These are phyloP conservation scores for Dipodomys merriami DNA, from an alignment of 2,113 vertebrate species.

Conservation along the genomic window DNA sequence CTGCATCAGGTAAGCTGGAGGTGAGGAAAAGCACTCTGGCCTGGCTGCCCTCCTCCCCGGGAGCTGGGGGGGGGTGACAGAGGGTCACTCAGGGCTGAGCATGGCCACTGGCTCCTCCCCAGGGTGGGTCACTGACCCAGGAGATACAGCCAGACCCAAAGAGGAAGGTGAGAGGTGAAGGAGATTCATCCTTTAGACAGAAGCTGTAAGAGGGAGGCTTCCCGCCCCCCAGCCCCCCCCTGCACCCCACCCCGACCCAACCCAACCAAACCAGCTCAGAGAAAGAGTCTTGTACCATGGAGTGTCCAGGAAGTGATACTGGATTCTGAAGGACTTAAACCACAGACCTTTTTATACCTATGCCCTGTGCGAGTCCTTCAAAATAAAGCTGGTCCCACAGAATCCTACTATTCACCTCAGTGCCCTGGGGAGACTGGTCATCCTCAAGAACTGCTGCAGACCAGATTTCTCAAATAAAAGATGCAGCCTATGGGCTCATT, in stretches of 20 bases:
- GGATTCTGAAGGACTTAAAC: slow-evolving; percentile 62
- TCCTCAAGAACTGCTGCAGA: slow-evolving; percentile 75
- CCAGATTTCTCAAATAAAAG: slow-evolving; percentile 78
- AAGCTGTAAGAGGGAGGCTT: slow-evolving; percentile 87
- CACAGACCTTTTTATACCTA: too few species aligned
- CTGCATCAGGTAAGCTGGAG: slow-evolving; percentile 47
- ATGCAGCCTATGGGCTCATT: slow-evolving; percentile 77
- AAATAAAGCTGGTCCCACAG: slow-evolving; percentile 60
- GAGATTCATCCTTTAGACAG: slow-evolving; percentile 77
- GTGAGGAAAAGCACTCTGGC: neutral
- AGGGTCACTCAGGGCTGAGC: slow-evolving; percentile 15
- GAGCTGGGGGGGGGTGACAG: too few species aligned
- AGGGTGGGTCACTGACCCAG: slow-evolving; percentile 66
- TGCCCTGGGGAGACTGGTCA: slow-evolving; percentile 80
- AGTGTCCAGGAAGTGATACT: slow-evolving; percentile 66
- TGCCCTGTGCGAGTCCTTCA: neutral
- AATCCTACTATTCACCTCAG: slow-evolving; percentile 66
- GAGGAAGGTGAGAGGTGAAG: slow-evolving; percentile 52
- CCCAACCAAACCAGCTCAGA: slow-evolving; percentile 78
- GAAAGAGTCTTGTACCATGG: slow-evolving; percentile 80
- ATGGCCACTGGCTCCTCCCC: neutral
- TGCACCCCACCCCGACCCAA: slow-evolving; percentile 32
- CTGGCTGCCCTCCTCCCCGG: too few species aligned
- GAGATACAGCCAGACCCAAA: slow-evolving; percentile 88
- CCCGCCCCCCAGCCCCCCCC: too few species aligned